phyloP scores from a whole-genome alignment of 2,113 vertebrate genomes.

The Crocuta crocuta region DNA sequence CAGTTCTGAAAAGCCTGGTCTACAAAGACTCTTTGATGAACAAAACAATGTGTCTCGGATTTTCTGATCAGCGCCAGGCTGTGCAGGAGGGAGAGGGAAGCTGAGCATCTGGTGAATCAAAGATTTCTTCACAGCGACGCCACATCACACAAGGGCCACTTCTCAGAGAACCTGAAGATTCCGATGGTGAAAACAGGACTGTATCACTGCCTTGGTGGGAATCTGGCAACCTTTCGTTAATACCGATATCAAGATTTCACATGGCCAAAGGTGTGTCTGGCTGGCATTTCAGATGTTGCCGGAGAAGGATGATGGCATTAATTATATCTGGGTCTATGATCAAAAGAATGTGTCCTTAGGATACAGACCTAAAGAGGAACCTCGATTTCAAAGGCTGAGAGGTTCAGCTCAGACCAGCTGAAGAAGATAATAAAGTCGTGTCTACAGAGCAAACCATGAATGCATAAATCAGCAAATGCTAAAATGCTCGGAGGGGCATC shows the following conservation, averaged over 20 bases:
- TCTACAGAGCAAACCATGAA: background rate
- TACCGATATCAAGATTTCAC: background rate
- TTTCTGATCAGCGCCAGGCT: slow-evolving; percentile 33
- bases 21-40: slow-evolving; percentile 47
- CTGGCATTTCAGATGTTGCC: background rate
- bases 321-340: background rate
- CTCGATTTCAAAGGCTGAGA: background rate
- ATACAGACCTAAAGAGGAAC: background rate
- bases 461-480: background rate
- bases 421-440: background rate
- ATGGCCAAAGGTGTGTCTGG: background rate
- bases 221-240: background rate
- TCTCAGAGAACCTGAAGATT: background rate
- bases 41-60: background rate
- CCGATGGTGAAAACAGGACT: background rate
- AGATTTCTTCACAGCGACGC: background rate
- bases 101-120: background rate
- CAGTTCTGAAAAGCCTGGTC: background rate
- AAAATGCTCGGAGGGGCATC: background rate
- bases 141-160: background rate
- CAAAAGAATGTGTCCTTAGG: background rate
- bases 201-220: background rate
- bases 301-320: background rate
- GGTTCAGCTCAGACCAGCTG: background rate
- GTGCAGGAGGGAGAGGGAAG: background rate